Conservation (phyloP, 2,797 vertebrate species). For the Tolypeutes matacus region DNA sequence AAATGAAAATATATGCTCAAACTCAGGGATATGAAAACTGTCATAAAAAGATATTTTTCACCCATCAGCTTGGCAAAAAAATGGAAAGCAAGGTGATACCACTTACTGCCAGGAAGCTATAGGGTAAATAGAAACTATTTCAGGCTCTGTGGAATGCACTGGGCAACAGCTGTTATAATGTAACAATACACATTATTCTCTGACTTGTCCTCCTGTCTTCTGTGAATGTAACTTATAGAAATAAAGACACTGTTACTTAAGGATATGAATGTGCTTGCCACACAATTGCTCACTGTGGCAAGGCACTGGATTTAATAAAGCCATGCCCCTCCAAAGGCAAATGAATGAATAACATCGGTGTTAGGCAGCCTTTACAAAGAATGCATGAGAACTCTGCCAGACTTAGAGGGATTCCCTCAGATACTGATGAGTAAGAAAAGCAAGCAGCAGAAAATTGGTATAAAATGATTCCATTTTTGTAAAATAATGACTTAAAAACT, state of each 20-base stretch:
- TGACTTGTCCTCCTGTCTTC: background rate
- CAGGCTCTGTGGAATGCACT: background rate
- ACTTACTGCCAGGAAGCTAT: background rate
- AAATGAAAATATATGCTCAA: background rate
- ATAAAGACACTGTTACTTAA: background rate
- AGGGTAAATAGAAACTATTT: background rate
- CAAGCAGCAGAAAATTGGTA: background rate
- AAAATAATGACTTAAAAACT: constrained; percentile 17
- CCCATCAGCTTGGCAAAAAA: background rate
- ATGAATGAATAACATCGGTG: background rate
- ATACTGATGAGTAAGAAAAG: background rate
- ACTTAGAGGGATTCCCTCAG: background rate
- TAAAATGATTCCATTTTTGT: background rate
- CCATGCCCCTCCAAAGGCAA: background rate
- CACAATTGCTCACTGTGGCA: background rate
- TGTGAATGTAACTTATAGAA: background rate
- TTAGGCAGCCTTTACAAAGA: background rate
- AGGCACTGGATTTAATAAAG: background rate
- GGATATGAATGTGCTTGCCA: background rate
- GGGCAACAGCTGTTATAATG: background rate
- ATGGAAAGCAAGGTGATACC: background rate
- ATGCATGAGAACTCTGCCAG: background rate
- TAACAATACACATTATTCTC: background rate
- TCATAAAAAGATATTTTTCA: background rate
- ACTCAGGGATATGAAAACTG: background rate